Evolutionary conservation across 2,797 vertebrate genomes (phyloP).

Genomic region (Hafferia zeledoni): DNA sequence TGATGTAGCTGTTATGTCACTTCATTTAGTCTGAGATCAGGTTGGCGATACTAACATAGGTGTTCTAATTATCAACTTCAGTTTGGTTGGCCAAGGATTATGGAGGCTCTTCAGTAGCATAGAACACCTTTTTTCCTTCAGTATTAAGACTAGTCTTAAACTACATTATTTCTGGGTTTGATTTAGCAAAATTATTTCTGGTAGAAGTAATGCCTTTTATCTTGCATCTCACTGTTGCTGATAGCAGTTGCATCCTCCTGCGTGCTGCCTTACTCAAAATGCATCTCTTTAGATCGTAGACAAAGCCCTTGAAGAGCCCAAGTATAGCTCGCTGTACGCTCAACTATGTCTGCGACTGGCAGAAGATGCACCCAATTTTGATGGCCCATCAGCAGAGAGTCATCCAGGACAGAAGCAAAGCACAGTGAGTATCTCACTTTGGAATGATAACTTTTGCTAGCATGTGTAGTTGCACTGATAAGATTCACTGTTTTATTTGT

Average conservation of each 20-base stretch:
- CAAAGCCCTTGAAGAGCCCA: conserved; percentile 99
- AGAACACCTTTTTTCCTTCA: neutral
- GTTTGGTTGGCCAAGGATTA: neutral
- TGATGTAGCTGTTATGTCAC: neutral
- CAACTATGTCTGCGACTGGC: conserved; percentile 99
- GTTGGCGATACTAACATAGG: fast-evolving
- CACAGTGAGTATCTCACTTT: conserved; percentile 84
- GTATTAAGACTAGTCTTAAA: neutral
- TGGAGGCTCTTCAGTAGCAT: neutral
- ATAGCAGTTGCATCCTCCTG: fast-evolving
- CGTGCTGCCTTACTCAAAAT: neutral
- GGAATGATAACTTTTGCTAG: neutral
- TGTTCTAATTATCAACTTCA: neutral
- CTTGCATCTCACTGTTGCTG: neutral
- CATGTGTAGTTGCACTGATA: neutral
- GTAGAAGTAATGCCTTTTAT: neutral
- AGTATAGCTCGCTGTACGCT: conserved; percentile 99
- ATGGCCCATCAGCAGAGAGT: conserved; percentile 96
- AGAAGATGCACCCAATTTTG: conserved; percentile 99
- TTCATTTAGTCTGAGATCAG: neutral
- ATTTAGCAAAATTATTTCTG: fast-evolving
- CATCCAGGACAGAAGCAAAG: conserved; percentile 98
- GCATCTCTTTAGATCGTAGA: conserved; percentile 90
- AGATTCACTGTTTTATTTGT: neutral
- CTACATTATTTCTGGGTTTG: neutral